Evolutionary conservation across 2,113 vertebrate genomes (phyloP).

Genomic region (Genyomyrus donnyi): DNA sequence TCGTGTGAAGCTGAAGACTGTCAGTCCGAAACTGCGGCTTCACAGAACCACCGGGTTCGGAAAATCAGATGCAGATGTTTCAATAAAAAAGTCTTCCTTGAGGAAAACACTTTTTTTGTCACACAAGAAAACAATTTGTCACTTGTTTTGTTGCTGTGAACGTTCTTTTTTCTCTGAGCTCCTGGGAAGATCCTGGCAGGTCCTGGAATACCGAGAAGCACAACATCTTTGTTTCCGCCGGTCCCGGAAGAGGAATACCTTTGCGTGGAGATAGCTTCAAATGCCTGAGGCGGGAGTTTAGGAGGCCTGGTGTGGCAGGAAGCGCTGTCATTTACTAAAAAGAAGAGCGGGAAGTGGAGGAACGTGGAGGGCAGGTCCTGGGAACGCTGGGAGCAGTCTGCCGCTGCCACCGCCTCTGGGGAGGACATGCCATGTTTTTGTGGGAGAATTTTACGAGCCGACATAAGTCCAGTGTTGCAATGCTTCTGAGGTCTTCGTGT

Average conservation of each 20-base stretch:
- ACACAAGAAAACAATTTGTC: slow-evolving; percentile 20
- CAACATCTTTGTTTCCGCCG: background rate
- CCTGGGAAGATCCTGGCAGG: background rate
- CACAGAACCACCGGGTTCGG: background rate
- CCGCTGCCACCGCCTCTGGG: background rate
- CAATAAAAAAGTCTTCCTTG: slow-evolving; percentile 8
- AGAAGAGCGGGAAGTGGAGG: background rate
- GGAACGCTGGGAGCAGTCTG: background rate
- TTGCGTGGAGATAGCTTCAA: background rate
- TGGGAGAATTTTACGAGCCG: background rate
- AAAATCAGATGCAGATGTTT: slow-evolving; percentile 19
- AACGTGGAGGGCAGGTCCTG: background rate
- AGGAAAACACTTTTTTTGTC: slow-evolving; percentile 16
- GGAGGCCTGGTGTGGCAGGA: background rate
- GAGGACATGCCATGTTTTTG: background rate
- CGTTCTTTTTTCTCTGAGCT: background rate
- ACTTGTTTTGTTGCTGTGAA: slow-evolving; percentile 1
- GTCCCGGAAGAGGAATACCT: background rate
- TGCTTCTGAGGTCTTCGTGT: background rate
- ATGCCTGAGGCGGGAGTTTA: background rate
- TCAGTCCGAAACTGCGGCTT: background rate
- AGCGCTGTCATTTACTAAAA: background rate
- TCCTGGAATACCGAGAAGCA: background rate
- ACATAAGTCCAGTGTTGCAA: background rate
- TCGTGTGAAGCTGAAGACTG: background rate